Evolutionary conservation across 2,888 invertebrate species (phyloP), one percentile per base, ranked within the genome.

Genomic region (Pedicia rivosa): DNA sequence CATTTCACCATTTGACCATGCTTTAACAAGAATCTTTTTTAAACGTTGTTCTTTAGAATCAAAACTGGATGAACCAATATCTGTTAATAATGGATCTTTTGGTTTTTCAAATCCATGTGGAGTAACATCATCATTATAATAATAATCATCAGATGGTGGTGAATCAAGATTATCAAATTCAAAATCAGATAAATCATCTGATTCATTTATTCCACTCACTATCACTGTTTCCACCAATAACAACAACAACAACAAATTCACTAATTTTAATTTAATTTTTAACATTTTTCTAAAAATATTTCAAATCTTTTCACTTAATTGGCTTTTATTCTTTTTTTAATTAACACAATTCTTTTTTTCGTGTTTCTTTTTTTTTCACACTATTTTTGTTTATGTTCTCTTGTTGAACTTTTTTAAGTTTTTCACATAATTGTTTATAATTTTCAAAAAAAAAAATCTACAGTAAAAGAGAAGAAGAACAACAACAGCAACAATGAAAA

Each of bases 1-100:
- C 32, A 72, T 65, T 24, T 67, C 68, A 34, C 68, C 68, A 47
- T 67, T 63, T 43, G 69, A 68, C 51, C 75, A 53, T 0, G 73
- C 73, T 45, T 67, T 62, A 12, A 68, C 45, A 37, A 74, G 60
- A 2, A 70, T 68, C 22, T 64, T 64, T 44, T 67, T 64, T 13
- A 72, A 53, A 48, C 64, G 56, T 2, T 59, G 59, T 35, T 70
- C 68, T 25, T 66, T 67, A 36, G 59, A 47, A 29, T 51, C 49
- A 10, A 52, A 53, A 3, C 4, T 1, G 20, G 17, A 20, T 6
- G 9, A 12, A 8, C 12, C 12, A 12, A 6, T 20, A 20, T 20
- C 20, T n/a, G n/a, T n/a, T n/a, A n/a, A n/a, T 6, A 20, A 5
- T 6, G 5, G 5, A 20, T 20, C 20, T 6, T 20, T 6, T 8